Conservation (phyloP, 1,140 invertebrate species). For the Philaenus spumarius region DNA sequence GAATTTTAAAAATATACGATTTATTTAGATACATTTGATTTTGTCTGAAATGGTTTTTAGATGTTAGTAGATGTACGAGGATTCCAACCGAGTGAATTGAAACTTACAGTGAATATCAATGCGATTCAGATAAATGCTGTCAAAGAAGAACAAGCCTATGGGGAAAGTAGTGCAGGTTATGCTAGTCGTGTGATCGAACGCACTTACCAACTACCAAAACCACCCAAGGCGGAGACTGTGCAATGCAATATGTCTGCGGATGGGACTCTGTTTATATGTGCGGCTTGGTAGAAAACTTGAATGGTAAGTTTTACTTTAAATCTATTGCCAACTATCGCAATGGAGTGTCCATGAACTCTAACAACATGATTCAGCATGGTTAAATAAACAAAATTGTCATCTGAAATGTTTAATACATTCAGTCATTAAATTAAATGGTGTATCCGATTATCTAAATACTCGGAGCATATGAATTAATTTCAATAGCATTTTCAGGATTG, state of each 20-base stretch:
- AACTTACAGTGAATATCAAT: constrained; percentile 8
- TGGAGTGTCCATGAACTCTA: background rate
- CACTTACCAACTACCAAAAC: background rate
- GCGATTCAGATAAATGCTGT: background rate
- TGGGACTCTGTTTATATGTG: constrained; percentile 4
- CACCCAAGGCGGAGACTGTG: background rate
- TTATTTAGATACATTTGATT: too few relatives aligned
- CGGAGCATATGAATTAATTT: background rate
- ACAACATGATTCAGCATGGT: background rate
- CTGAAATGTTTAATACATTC: too few relatives aligned
- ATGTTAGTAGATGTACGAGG: constrained; percentile 4
- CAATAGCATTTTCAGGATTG: too few relatives aligned
- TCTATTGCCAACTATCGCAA: background rate
- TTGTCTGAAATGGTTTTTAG: background rate
- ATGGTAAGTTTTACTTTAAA: background rate
- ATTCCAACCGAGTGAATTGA: constrained; percentile 3
- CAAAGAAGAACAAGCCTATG: background rate
- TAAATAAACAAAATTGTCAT: background rate
- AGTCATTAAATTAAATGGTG: too few relatives aligned
- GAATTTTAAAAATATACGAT: too few relatives aligned
- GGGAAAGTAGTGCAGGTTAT: background rate
- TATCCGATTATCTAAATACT: background rate
- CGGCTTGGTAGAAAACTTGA: background rate
- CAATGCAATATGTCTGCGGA: constrained; percentile 9
- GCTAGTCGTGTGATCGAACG: background rate